Conservation (phyloP, 1,140 invertebrate species). For the Zaprionus ghesquierei region DNA sequence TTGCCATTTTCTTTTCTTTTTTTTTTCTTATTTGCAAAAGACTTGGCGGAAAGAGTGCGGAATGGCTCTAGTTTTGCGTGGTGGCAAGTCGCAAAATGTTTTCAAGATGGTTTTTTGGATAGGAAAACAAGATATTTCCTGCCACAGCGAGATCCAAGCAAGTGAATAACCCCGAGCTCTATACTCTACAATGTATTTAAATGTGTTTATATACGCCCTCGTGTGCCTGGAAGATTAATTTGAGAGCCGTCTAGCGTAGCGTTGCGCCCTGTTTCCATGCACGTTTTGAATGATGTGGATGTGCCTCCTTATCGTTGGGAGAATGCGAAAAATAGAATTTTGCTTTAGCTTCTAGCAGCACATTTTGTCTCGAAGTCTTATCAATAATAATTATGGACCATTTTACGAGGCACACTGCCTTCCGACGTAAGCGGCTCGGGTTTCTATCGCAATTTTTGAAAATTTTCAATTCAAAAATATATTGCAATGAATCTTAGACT, state of each 20-base stretch:
- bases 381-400: conserved; percentile 28
- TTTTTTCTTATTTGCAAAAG: background rate
- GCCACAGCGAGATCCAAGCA: background rate
- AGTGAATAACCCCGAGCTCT: conserved; percentile 26
- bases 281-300: no score
- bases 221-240: conserved; percentile 31
- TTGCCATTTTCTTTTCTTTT: background rate
- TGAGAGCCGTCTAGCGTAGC: conserved; percentile 28
- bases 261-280: conserved; percentile 30
- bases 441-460: background rate
- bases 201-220: conserved; percentile 4
- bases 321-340: conserved; percentile 40
- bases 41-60: background rate
- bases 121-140: conserved; percentile 14
- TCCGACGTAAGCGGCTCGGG: background rate
- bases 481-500: background rate
- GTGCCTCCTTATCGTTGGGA: conserved; percentile 24
- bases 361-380: conserved; percentile 27
- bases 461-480: background rate
- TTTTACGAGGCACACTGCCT: background rate
- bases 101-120: conserved; percentile 5
- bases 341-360: conserved; percentile 33
- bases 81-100: conserved; percentile 17
- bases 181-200: background rate
- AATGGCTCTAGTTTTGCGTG: conserved; percentile 7